Percentiles rank a stretch among this genome's conserved stretches.
These are phyloP conservation scores for Zenarchopterus dispar DNA, from an alignment of 2,797 vertebrate species.

Conservation along the genomic window DNA sequence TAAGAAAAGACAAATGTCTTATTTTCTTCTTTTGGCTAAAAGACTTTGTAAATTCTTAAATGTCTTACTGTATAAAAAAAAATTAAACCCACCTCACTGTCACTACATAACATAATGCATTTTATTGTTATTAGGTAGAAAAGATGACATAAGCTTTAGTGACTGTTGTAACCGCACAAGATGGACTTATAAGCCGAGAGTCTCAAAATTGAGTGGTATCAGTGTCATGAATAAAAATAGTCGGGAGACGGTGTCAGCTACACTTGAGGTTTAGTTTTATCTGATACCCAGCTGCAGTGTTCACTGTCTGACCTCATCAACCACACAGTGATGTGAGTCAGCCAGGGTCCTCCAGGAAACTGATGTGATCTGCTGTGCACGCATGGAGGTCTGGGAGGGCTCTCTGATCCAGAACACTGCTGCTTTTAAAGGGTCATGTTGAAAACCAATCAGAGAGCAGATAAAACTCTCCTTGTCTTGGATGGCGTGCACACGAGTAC, in stretches of 20 bases:
- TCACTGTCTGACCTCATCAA: conserved; percentile 77
- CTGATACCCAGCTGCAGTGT: conserved; percentile 47
- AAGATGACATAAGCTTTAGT: conserved; percentile 21
- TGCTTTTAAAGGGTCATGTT: conserved; percentile 36
- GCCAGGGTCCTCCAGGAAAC: conserved; percentile 51
- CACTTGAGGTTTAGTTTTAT: conserved; percentile 69
- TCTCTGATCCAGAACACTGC: conserved; percentile 37
- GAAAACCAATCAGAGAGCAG: conserved; percentile 43
- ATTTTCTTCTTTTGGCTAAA: background rate
- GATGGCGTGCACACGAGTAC: conserved; percentile 27
- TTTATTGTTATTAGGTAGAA: conserved; percentile 26
- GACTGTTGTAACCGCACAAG: conserved; percentile 13
- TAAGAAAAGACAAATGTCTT: no score
- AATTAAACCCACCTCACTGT: background rate
- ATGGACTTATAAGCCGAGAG: conserved; percentile 15
- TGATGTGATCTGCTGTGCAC: conserved; percentile 47
- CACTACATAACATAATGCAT: conserved; percentile 7
- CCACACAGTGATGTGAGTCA: conserved; percentile 65
- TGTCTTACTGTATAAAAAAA: background rate
- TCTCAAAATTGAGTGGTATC: conserved; percentile 35
- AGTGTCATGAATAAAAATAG: conserved; percentile 59
- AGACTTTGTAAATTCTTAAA: no score
- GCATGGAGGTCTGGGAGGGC: conserved; percentile 43
- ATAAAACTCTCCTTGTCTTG: conserved; percentile 48
- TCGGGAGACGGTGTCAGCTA: conserved; percentile 64